Percentiles rank a stretch among this genome's conserved stretches.
Conservation (phyloP, 2,797 vertebrate genomes). For the Euphonia xanthogaster region DNA sequence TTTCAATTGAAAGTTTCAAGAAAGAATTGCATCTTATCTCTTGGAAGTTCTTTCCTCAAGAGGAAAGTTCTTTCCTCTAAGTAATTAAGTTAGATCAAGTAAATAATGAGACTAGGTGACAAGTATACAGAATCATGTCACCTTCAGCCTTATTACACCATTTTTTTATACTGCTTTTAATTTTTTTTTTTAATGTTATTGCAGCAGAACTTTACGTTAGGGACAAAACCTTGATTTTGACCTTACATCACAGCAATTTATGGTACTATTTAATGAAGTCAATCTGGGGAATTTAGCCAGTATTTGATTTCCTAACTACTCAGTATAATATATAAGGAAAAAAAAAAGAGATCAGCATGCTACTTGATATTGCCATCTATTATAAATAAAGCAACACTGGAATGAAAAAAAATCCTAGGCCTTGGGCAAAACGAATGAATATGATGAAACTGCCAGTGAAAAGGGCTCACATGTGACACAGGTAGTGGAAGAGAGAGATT, state of each 20-base stretch:
- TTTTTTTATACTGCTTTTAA: background rate
- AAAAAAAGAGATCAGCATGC: background rate
- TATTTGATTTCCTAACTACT: background rate
- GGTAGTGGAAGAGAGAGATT: background rate
- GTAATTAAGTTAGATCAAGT: background rate
- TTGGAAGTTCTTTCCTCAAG: background rate
- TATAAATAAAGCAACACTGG: background rate
- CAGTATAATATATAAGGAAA: background rate
- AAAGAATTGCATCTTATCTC: background rate
- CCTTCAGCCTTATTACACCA: background rate
- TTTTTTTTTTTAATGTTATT: background rate
- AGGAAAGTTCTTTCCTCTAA: background rate
- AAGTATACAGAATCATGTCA: background rate
- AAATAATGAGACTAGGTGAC: background rate
- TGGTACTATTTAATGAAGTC: background rate
- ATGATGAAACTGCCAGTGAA: background rate
- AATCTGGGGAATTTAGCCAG: background rate
- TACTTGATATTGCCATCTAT: background rate
- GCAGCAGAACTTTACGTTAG: background rate
- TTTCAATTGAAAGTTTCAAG: background rate
- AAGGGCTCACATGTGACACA: background rate
- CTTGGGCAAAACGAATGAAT: background rate
- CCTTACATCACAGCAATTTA: background rate
- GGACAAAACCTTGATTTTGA: background rate
- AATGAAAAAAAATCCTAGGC: background rate